Base-by-base conservation (phyloP, 2,888 invertebrate species). In the Drosophila mayaguana region DNA sequence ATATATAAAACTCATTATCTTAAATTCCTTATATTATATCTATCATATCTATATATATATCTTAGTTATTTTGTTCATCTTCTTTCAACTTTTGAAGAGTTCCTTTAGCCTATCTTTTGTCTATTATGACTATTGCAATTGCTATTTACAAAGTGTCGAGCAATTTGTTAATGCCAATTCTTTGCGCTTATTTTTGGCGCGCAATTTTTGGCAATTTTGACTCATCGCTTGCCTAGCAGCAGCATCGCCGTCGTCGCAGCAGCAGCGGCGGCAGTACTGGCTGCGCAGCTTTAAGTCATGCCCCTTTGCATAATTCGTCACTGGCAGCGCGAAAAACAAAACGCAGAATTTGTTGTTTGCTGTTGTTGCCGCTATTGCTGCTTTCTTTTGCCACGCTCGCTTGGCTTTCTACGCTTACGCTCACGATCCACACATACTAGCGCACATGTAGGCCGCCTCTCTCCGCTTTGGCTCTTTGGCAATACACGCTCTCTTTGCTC, bases 231-330 rank as follows among this genome's bases (percentile, higher is more conserved):
- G 62, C 43, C 45, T 54, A 25, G 56, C 51, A 36, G 38, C 16
- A 25, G 69, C 42, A 5, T 16, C 6, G 34, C 11, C 34, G 34
- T 36, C 14, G 42, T 7, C 32, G 32, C 3, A 25, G 25, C 28
- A 28, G 7, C 20, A 14, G 54, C 43, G 40, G 12, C 25, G 11
- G 16, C 66, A 38, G 64, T 46, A 53, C 50, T 42, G 20, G 36
- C 76, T 22, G 55, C 65, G 71, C 59, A 56, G 80, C 72, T 60
- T 72, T 32, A 63, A 64, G 72, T 72, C 72, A 72, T 80, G 78
- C 78, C 57, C 67, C 72, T 76, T 68, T 76, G 80, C 81, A 79
- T 79, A 79, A 80, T 79, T 79, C 78, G 78, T 79, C 78, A 79
- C 43, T 69, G 14, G 25, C 16, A 66, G 57, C 65, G 59, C 45